phyloP scores from a whole-genome alignment of 2,888 invertebrate genomes.

The Heterodera filipjevi region DNA sequence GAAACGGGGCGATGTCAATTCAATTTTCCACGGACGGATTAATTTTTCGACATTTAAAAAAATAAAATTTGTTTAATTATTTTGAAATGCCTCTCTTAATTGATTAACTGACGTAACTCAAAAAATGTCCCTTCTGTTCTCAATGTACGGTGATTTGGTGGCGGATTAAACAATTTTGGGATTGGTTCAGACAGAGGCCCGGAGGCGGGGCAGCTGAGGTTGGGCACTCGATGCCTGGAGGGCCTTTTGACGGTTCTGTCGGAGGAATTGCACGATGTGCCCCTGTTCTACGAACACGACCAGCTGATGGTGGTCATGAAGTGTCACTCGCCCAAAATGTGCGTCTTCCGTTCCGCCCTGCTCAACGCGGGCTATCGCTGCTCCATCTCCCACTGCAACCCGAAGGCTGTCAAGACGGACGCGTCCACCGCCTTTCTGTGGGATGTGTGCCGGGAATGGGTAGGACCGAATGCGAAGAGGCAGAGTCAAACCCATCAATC shows the following conservation, averaged over 20 bases:
- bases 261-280: slow-evolving; percentile 80
- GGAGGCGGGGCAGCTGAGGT: slow-evolving; percentile 69
- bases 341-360: slow-evolving; percentile 78
- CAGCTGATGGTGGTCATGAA: slow-evolving; percentile 74
- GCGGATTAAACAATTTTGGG: not conserved
- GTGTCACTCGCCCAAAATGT: slow-evolving; percentile 31
- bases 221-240: slow-evolving; percentile 75
- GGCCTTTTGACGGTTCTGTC: slow-evolving; percentile 80
- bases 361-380: slow-evolving; percentile 87
- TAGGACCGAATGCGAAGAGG: no score
- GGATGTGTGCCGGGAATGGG: slow-evolving; percentile 82
- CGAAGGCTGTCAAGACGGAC: slow-evolving; percentile 86
- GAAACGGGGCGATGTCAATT: no score
- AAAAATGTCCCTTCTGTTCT: no score
- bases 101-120: no score
- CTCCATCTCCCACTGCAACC: slow-evolving; percentile 86
- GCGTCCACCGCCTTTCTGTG: slow-evolving; percentile 85
- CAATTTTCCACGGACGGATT: no score
- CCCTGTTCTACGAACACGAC: slow-evolving; percentile 84
- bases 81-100: no score
- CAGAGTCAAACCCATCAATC: not conserved
- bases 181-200: slow-evolving; percentile 53
- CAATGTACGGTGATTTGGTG: slow-evolving; percentile 41
- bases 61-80: no score
- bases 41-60: no score